These are phyloP conservation scores for Agrotis segetum DNA, from an alignment of 2,888 invertebrate species.

Conservation along the genomic window DNA sequence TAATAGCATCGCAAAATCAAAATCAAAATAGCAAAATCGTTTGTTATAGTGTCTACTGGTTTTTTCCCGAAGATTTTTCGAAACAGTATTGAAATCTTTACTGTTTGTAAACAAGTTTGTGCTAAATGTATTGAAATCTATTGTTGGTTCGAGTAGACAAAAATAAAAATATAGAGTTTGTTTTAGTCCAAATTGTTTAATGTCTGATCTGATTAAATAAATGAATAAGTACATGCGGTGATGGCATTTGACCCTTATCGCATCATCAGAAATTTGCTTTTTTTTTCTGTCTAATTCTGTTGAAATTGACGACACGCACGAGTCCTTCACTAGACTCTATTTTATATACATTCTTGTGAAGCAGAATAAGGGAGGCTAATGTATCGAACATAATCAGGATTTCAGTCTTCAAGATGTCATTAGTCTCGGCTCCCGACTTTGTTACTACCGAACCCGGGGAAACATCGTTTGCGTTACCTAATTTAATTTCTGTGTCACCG, in stretches of 20 bases:
- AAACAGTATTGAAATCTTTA: background rate
- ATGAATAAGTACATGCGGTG: no score
- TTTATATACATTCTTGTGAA: background rate
- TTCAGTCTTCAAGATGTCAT: conserved; percentile 28
- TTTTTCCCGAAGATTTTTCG: conserved; percentile 2
- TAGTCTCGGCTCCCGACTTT: conserved; percentile 17
- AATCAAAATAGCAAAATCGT: no score
- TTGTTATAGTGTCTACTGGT: conserved; percentile 21
- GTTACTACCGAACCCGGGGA: conserved; percentile 34
- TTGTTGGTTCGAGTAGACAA: background rate
- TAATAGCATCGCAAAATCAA: conserved; percentile 64
- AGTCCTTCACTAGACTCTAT: background rate
- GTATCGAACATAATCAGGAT: conserved; percentile 22
- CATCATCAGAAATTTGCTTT: background rate
- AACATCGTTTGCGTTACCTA: conserved; percentile 44
- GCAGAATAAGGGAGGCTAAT: conserved; percentile 13
- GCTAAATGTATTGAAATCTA: background rate
- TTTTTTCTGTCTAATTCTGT: background rate
- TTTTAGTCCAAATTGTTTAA: background rate
- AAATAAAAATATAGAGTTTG: background rate
- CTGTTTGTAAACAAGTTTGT: background rate
- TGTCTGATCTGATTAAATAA: background rate
- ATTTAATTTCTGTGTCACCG: conserved; percentile 57
- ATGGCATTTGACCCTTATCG: background rate
- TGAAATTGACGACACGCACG: background rate